Base-by-base conservation (phyloP, 2,113 vertebrate species). In the Anoura caudifer region DNA sequence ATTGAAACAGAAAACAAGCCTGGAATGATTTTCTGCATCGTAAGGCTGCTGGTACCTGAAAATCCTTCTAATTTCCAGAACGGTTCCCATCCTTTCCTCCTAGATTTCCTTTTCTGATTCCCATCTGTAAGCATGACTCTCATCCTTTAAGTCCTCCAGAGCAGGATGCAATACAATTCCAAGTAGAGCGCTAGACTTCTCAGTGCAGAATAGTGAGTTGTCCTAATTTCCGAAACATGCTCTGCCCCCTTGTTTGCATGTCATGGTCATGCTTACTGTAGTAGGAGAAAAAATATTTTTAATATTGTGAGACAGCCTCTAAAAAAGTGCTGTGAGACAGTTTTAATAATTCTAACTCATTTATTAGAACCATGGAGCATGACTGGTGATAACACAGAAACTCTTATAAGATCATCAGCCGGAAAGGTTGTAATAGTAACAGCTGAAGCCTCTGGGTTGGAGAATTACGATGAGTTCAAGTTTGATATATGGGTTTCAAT, bases 101-200 rank as follows among this genome's bases (percentile, higher is more conserved):
- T 63, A 75, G 43, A 87, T 79, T 90, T 90, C 31, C 52, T 84
- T 95, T 95, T 94, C 73, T 86, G 47, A 52, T n/a, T 86, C 61
- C 47, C 43, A 22, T 4, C 26, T 43, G 2, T 77, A 69, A 45
- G 85, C 47, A 14, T 9, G 31, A 79, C 20, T 85, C 47, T 73
- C 28, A 22, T 36, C 65, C 28, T 45, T 31, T 47, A 63, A 61
- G 81, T 76, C 47, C 15, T 33, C n/a, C 22, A 61, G 31, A 47
- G 31, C 43, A 72, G 36, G 22, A 56, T 36, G 15, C 13, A 36
- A 26, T 36, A 17, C 13, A 36, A 26, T 80, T 94, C 38, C 10
- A 41, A 80, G 41, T n/a, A 38, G 59, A 72, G 20, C 41, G 43
- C 59, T 70, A 52, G 47, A 63, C 61, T 41, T 84, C 45, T 47